Conservation (phyloP, 1,140 invertebrate genomes). For the Luehdorfia chinensis region DNA sequence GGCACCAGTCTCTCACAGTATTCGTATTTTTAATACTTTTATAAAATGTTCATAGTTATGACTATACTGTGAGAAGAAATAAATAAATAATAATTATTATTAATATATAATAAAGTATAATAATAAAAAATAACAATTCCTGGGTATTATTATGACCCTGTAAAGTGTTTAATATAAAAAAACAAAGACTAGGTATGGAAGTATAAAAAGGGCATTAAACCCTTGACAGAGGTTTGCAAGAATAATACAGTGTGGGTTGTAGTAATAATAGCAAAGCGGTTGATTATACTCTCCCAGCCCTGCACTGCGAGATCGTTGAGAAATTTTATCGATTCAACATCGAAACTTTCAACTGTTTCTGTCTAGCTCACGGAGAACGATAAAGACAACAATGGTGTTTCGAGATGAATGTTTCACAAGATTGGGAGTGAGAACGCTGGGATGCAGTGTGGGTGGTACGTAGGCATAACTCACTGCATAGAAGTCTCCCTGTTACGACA, state of each 20-base stretch:
- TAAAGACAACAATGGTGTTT: constrained; percentile 18
- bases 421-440: constrained; percentile 21
- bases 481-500: constrained; percentile 45
- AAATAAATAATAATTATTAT: too few species aligned
- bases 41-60: too few species aligned
- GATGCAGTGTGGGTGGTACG: constrained; percentile 39
- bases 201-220: constrained; percentile 51
- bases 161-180: too few species aligned
- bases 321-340: constrained; percentile 25
- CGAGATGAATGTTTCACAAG: constrained; percentile 16
- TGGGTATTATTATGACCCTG: too few species aligned
- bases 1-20: too few species aligned
- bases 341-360: constrained; percentile 19
- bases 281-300: constrained; percentile 41
- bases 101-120: too few species aligned
- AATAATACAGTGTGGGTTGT: constrained; percentile 43
- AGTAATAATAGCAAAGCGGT: constrained; percentile 50
- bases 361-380: constrained; percentile 23
- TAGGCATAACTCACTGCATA: constrained; percentile 26
- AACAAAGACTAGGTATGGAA: too few species aligned
- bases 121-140: too few species aligned
- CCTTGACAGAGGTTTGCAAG: constrained; percentile 31
- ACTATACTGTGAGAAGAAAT: too few species aligned
- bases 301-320: constrained; percentile 26
- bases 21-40: too few species aligned